phyloP scores from a whole-genome alignment of 2,888 invertebrate species.

The Meiosimyza decipiens region DNA sequence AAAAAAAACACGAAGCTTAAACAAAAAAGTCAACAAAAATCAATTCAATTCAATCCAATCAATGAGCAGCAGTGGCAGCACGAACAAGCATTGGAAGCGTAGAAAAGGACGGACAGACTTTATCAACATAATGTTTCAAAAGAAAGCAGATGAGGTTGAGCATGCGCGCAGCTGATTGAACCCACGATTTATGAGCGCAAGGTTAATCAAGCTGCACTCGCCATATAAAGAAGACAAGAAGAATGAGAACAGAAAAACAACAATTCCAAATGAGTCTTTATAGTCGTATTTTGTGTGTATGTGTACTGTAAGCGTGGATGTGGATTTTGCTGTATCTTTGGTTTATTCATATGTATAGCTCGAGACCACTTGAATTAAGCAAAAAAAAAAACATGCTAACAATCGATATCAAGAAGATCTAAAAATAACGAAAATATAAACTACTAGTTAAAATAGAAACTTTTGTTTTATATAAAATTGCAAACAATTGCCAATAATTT shows the following conservation, averaged over 20 bases:
- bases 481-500: too few species aligned
- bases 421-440: too few species aligned
- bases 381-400: slow-evolving; percentile 5
- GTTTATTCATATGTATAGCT: too few species aligned
- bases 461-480: too few species aligned
- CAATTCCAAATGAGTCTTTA: slow-evolving; percentile 42
- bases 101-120: neutral
- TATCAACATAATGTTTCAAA: neutral
- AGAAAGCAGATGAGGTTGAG: neutral
- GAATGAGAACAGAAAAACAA: slow-evolving; percentile 5
- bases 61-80: slow-evolving; percentile 26
- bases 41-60: slow-evolving; percentile 36
- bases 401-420: too few species aligned
- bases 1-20: slow-evolving; percentile 19
- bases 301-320: too few species aligned
- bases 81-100: neutral
- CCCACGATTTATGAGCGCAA: slow-evolving; percentile 61
- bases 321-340: too few species aligned
- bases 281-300: neutral
- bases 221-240: neutral
- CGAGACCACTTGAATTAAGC: slow-evolving; percentile 26
- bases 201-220: slow-evolving; percentile 55
- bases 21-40: slow-evolving; percentile 14
- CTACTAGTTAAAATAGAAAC: too few species aligned
- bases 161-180: slow-evolving; percentile 55